Percentiles rank a stretch among this genome's conserved stretches.
phyloP scores from a whole-genome alignment of 1,140 invertebrate genomes.

The Trachelipus rathkii region DNA sequence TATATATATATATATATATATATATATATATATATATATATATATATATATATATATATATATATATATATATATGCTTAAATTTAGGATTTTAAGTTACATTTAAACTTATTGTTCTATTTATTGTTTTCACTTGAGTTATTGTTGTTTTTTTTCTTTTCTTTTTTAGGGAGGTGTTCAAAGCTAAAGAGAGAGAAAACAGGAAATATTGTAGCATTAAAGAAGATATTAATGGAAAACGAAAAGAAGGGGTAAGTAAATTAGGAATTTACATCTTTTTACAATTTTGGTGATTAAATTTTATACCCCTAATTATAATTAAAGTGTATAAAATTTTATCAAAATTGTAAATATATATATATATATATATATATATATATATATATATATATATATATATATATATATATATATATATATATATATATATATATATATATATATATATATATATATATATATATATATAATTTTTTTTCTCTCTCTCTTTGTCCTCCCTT shows the following conservation, averaged over 20 bases:
- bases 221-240: conserved; percentile 94
- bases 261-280: not conserved
- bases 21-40: too few relatives aligned
- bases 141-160: not conserved
- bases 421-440: conserved; percentile 2
- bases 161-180: conserved; percentile 79
- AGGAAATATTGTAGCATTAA: conserved; percentile 90
- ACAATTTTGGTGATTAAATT: not conserved
- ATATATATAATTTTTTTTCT: not conserved
- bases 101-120: not conserved
- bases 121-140: not conserved
- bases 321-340: too few relatives aligned
- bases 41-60: too few relatives aligned
- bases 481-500: too few relatives aligned
- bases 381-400: not conserved
- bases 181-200: conserved; percentile 72
- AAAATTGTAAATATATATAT: too few relatives aligned
- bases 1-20: too few relatives aligned
- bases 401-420: not conserved
- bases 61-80: too few relatives aligned
- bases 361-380: not conserved
- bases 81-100: too few relatives aligned
- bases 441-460: conserved; percentile 2
- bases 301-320: too few relatives aligned
- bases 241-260: conserved; percentile 83